Conservation (phyloP, 2,113 vertebrate genomes). For the Neodontobutis hainanensis region DNA sequence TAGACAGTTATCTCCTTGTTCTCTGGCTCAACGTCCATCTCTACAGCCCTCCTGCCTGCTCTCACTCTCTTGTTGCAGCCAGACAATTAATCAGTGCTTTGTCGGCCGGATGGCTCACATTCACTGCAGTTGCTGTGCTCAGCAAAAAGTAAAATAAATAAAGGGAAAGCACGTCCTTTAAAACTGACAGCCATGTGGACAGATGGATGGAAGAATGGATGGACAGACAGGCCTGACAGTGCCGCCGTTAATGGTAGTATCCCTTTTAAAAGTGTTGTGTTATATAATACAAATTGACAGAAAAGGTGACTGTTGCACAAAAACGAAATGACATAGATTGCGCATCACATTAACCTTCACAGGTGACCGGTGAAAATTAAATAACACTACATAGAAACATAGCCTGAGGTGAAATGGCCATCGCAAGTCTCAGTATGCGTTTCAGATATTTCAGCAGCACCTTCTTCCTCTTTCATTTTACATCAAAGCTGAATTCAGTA, state of each 20-base stretch:
- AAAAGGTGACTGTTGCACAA: background rate
- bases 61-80: conserved; percentile 44
- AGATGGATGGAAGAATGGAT: conserved; percentile 16
- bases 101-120: conserved; percentile 49
- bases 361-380: conserved; percentile 16
- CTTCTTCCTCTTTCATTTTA: conserved; percentile 7
- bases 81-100: conserved; percentile 69
- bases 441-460: background rate
- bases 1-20: conserved; percentile 30
- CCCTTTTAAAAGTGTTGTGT: conserved; percentile 12
- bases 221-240: background rate
- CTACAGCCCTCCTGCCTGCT: conserved; percentile 31
- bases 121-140: conserved; percentile 62
- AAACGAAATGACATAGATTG: background rate
- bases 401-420: conserved; percentile 39
- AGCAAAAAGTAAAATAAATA: conserved; percentile 68
- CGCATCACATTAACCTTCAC: background rate
- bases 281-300: background rate
- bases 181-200: conserved; percentile 32
- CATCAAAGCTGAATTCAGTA: conserved; percentile 14
- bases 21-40: conserved; percentile 32
- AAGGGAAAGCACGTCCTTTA: conserved; percentile 26
- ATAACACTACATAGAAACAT: background rate
- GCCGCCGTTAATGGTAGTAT: conserved; percentile 1
- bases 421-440: background rate